Percentiles rank a stretch among this genome's conserved stretches.
Evolutionary conservation across 1,140 invertebrate genomes (phyloP).

Genomic region (Drosophila ercepeae): DNA sequence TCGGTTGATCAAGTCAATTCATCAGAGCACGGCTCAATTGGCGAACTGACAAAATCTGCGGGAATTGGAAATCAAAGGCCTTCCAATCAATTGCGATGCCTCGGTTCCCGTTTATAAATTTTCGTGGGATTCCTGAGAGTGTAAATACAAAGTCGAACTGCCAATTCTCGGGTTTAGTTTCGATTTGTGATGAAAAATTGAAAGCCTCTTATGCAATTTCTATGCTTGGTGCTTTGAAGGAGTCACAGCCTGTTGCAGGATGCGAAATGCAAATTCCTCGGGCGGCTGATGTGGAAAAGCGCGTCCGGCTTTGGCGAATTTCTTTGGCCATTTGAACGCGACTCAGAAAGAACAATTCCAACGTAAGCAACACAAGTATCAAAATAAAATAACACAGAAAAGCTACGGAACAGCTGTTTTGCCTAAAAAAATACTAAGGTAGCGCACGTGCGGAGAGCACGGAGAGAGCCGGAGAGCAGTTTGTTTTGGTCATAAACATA

Average conservation of each 20-base stretch:
- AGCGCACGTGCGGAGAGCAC: constrained; percentile 6
- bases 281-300: constrained; percentile 3
- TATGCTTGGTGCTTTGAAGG: neutral
- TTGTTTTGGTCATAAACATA: neutral
- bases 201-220: constrained; percentile 35
- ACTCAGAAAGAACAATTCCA: constrained; percentile 9
- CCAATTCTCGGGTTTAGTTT: constrained; percentile 14
- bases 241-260: neutral
- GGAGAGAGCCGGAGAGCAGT: constrained; percentile 6
- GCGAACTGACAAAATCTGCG: constrained; percentile 2
- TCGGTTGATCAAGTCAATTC: constrained; percentile 8
- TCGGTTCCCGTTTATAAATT: constrained; percentile 10
- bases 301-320: constrained; percentile 24
- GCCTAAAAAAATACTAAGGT: neutral
- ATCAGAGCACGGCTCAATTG: constrained; percentile 51
- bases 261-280: constrained; percentile 5
- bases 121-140: neutral
- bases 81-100: constrained; percentile 32
- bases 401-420: constrained; percentile 23
- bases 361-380: constrained; percentile 10
- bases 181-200: constrained; percentile 1
- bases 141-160: constrained; percentile 12
- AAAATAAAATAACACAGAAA: constrained; percentile 14
- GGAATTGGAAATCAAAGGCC: constrained; percentile 1
- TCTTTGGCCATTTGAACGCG: constrained; percentile 33